Evolutionary conservation across 2,797 vertebrate species (phyloP).

Genomic region (Gadopsis marmoratus): DNA sequence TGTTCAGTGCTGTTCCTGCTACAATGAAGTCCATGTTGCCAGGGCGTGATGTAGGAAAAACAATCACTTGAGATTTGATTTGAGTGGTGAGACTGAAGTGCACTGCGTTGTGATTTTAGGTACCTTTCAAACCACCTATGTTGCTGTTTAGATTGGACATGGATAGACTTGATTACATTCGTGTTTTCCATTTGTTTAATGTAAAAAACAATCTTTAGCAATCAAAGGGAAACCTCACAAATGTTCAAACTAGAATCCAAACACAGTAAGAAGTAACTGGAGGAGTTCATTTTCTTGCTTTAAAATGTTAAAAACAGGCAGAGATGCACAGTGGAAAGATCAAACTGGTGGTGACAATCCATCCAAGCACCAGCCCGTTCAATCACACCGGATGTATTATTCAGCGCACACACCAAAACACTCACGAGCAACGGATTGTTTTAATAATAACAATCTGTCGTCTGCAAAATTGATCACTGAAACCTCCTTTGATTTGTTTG

Average conservation of each 20-base stretch:
- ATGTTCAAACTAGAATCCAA: not conserved
- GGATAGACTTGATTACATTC: conserved; percentile 24
- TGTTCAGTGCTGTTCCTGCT: not conserved
- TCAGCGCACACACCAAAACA: conserved; percentile 29
- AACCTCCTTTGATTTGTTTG: conserved; percentile 42
- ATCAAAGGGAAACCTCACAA: not conserved
- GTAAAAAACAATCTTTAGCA: not conserved
- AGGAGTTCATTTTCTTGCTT: not conserved
- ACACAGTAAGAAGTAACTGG: not conserved
- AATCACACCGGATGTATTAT: conserved; percentile 4
- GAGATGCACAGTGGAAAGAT: not conserved
- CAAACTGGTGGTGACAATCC: not conserved
- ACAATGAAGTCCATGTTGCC: not conserved
- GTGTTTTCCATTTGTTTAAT: not conserved
- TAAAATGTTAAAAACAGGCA: not conserved
- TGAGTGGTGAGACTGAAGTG: conserved; percentile 4
- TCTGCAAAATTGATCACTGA: conserved; percentile 31
- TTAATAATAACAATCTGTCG: conserved; percentile 48
- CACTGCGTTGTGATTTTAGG: conserved; percentile 1
- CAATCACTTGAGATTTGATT: conserved; percentile 21
- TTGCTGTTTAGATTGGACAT: not conserved
- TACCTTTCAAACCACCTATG: not conserved
- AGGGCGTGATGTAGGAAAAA: not conserved
- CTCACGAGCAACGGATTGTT: conserved; percentile 36
- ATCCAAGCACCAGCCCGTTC: not conserved